These are phyloP conservation scores for Keiferia lycopersicella DNA, from an alignment of 2,888 invertebrate species.

Conservation along the genomic window DNA sequence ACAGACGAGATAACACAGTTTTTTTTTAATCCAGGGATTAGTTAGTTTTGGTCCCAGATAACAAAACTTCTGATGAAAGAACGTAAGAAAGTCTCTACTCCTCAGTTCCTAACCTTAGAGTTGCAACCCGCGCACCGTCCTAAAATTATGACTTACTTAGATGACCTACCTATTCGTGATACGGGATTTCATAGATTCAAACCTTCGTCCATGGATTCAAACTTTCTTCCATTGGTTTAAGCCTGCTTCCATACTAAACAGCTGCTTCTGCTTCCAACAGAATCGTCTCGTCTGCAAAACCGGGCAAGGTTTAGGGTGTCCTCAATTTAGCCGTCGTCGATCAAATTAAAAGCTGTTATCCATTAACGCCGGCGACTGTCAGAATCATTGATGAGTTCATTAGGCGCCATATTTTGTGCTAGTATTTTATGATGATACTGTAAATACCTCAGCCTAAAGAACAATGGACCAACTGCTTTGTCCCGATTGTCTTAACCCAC, in stretches of 20 bases:
- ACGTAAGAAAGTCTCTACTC: no score
- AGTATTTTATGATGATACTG: not conserved
- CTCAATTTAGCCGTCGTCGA: constrained; percentile 49
- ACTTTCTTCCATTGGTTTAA: no score
- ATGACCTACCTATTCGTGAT: not conserved
- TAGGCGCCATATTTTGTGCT: not conserved
- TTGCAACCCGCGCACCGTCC: no score
- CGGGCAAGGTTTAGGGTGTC: constrained; percentile 34
- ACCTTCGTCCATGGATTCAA: no score
- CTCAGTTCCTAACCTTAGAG: no score
- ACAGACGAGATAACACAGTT: not conserved
- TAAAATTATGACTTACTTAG: not conserved
- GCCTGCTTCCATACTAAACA: no score
- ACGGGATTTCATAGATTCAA: no score
- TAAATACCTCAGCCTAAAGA: not conserved
- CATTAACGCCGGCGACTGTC: constrained; percentile 40
- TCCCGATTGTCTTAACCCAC: no score
- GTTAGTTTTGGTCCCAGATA: no score
- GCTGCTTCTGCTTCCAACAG: not conserved
- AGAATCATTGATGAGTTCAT: constrained; percentile 18
- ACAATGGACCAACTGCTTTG: no score
- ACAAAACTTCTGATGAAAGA: no score
- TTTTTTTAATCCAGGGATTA: no score
- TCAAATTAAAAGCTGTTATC: constrained; percentile 53
- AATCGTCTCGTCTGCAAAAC: constrained; percentile 8